A percentile compares a stretch with the other conserved stretches of the same genome.
phyloP scores from a whole-genome alignment of 2,113 vertebrate species.

The Sigmodon hispidus region DNA sequence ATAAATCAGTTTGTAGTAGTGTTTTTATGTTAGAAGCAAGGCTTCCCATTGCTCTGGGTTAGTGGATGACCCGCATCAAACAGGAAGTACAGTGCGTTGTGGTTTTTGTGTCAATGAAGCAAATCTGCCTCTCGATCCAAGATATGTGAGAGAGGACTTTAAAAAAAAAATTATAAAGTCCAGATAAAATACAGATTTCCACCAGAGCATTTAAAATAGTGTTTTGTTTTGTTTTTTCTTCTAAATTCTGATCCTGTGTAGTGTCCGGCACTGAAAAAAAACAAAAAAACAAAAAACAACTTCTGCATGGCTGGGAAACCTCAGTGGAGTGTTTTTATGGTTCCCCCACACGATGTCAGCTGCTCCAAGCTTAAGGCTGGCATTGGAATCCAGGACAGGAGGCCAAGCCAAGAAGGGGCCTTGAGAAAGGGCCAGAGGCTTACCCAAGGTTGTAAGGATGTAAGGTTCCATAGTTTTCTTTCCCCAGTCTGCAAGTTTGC shows the following conservation, averaged over 20 bases:
- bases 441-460: too few species aligned
- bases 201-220: not conserved
- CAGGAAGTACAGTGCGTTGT: not conserved
- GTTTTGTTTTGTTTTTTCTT: not conserved
- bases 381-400: not conserved
- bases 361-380: not conserved
- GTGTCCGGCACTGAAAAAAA: conserved; percentile 14
- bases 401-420: not conserved
- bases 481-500: not conserved
- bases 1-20: not conserved
- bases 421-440: not conserved
- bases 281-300: conserved; percentile 32
- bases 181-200: not conserved
- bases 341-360: not conserved
- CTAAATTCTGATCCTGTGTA: not conserved
- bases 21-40: not conserved
- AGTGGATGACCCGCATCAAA: not conserved
- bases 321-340: not conserved
- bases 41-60: not conserved
- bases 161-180: not conserved
- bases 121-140: not conserved
- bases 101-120: not conserved
- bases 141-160: not conserved
- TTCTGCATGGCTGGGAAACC: not conserved
- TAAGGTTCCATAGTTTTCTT: not conserved